phyloP scores from a whole-genome alignment of 1,140 invertebrate genomes.

The Pseudomyrmex pallidus region DNA sequence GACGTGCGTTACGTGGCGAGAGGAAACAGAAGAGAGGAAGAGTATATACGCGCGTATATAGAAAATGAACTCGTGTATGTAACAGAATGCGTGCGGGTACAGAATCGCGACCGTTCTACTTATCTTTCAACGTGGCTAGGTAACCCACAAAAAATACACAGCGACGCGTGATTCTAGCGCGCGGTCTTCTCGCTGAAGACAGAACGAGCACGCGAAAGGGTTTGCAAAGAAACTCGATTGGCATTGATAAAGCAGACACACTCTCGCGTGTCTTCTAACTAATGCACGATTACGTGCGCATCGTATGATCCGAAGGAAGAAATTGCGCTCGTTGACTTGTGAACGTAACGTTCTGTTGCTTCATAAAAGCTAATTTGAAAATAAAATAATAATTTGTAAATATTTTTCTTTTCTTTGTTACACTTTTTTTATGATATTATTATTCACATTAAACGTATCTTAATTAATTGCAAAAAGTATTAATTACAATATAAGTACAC shows the following conservation, averaged over 20 bases:
- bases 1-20: conserved; percentile 14
- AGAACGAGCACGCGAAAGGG: conserved; percentile 55
- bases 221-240: conserved; percentile 28
- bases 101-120: conserved; percentile 70
- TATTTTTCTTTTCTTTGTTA: neutral
- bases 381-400: neutral
- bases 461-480: too few relatives aligned
- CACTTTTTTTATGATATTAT: too few relatives aligned
- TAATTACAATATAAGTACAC: too few relatives aligned
- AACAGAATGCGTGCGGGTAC: conserved; percentile 11
- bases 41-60: neutral
- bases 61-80: conserved; percentile 20
- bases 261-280: neutral
- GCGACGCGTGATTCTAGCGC: conserved; percentile 43
- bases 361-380: neutral
- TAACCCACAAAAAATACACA: conserved; percentile 73
- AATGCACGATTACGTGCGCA: neutral
- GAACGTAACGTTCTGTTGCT: conserved; percentile 2
- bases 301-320: neutral
- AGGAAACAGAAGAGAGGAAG: conserved; percentile 28
- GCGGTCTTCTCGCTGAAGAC: conserved; percentile 45
- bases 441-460: too few relatives aligned
- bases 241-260: conserved; percentile 3
- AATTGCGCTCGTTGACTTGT: conserved; percentile 2
- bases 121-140: conserved; percentile 72